phyloP scores from a whole-genome alignment of 2,113 vertebrate genomes.

The Cathartes aura region DNA sequence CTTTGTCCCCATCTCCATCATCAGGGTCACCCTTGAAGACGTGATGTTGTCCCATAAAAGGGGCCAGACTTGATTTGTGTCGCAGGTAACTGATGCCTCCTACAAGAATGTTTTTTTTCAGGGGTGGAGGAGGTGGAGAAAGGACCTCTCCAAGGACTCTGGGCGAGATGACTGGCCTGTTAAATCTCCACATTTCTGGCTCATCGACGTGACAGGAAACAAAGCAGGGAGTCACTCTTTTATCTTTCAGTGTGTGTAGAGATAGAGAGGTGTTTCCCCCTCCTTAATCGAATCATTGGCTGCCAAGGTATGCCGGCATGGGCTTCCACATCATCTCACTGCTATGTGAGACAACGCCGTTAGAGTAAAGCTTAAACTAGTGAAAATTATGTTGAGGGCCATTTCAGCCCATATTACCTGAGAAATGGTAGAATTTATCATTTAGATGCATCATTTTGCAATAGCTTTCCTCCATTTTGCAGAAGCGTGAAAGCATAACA shows the following conservation, averaged over 20 bases:
- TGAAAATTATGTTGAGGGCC: neutral
- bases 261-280: neutral
- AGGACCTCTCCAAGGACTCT: neutral
- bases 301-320: neutral
- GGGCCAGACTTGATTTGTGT: neutral
- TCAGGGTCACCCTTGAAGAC: neutral
- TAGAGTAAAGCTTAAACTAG: neutral
- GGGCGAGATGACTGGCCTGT: neutral
- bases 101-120: neutral
- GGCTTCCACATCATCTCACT: neutral
- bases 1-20: neutral
- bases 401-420: neutral
- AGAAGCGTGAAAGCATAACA: neutral
- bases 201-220: neutral
- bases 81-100: fast-evolving
- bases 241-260: neutral
- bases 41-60: neutral
- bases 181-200: neutral
- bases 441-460: neutral
- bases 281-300: neutral
- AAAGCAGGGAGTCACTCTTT: neutral
- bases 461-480: neutral
- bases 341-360: neutral
- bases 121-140: neutral
- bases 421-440: neutral